Evolutionary conservation across 2,888 invertebrate genomes (phyloP).

Genomic region (Smittia aterrima): DNA sequence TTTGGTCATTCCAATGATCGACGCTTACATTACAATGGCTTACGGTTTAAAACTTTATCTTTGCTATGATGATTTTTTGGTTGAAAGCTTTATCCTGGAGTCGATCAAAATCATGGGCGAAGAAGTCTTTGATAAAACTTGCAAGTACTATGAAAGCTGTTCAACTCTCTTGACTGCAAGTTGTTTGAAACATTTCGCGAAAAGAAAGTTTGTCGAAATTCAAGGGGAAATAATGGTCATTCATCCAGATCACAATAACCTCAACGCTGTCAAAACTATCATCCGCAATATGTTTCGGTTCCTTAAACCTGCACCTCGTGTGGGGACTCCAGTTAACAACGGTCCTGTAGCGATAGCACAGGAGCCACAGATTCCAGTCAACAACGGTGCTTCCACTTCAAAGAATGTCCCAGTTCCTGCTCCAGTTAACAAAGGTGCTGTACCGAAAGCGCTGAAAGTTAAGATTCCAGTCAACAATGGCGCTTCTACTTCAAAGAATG

Average conservation of each 20-base stretch:
- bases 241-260: neutral
- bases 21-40: neutral
- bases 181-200: neutral
- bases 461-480: too few species aligned
- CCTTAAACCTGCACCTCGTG: neutral
- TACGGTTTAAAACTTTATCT: neutral
- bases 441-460: too few species aligned
- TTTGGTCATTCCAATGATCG: neutral
- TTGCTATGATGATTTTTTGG: neutral
- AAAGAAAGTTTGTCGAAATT: neutral
- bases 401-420: neutral
- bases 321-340: too few species aligned
- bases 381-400: too few species aligned
- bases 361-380: too few species aligned
- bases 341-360: too few species aligned
- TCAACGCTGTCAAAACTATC: neutral
- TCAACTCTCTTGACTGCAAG: neutral
- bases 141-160: conserved; percentile 16
- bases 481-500: too few species aligned
- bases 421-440: too few species aligned
- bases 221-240: neutral
- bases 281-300: neutral
- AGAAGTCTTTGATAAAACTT: neutral
- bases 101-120: neutral
- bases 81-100: neutral